phyloP scores from a whole-genome alignment of 2,888 invertebrate species.

The Cheilosia urbana region DNA sequence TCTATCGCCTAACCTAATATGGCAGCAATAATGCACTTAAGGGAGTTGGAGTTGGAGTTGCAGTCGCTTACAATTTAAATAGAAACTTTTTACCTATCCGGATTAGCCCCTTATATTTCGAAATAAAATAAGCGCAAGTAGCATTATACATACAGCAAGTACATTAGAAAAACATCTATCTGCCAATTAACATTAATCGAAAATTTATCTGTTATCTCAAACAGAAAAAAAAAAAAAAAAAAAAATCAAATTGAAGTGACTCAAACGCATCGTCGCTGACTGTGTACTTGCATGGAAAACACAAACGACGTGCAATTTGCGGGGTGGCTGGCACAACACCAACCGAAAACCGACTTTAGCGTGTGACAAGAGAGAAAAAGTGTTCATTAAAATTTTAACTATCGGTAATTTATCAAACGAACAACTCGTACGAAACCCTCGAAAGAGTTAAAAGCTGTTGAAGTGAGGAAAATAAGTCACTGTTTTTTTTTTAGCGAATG shows the following conservation, averaged over 20 bases:
- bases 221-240: not conserved
- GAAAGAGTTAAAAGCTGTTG: conserved; percentile 5
- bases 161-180: too few species aligned
- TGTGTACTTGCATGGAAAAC: conserved; percentile 7
- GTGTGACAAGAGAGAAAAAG: conserved; percentile 45
- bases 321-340: not conserved
- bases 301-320: not conserved
- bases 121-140: too few species aligned
- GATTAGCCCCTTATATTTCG: too few species aligned
- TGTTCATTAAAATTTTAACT: conserved; percentile 71
- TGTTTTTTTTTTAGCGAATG: not conserved
- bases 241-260: not conserved
- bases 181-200: too few species aligned
- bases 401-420: conserved; percentile 64
- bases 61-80: too few species aligned
- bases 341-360: not conserved
- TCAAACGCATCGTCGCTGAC: not conserved
- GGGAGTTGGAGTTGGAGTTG: too few species aligned
- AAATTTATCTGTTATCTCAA: not conserved
- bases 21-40: too few species aligned
- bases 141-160: too few species aligned
- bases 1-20: too few species aligned
- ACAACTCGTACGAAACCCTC: not conserved
- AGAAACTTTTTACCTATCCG: too few species aligned
- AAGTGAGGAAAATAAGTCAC: conserved; percentile 24